phyloP scores from a whole-genome alignment of 1,140 invertebrate genomes.

The Scaptomyza montana region DNA sequence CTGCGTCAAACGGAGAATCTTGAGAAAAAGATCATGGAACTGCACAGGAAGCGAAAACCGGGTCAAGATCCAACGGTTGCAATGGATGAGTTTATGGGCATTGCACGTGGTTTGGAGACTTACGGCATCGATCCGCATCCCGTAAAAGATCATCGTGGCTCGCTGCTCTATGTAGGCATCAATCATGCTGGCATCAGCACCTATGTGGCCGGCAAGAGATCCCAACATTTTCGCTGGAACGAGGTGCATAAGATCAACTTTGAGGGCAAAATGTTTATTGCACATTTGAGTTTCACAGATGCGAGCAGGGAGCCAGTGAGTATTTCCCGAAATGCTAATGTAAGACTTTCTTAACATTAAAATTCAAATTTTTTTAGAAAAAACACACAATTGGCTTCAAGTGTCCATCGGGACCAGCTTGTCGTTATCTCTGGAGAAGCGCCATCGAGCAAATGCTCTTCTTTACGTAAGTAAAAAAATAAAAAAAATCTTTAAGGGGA shows the following conservation, averaged over 20 bases:
- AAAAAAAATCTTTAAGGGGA: too few species aligned
- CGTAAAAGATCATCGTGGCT: conserved; percentile 91
- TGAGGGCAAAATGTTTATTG: conserved; percentile 99
- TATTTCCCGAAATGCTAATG: background rate
- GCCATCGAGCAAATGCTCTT: conserved; percentile 98
- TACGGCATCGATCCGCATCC: conserved; percentile 99
- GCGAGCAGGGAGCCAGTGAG: conserved; percentile 83
- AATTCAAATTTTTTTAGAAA: conserved; percentile 87
- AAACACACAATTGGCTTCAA: conserved; percentile 98
- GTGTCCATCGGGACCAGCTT: conserved; percentile 94
- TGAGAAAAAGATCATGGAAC: conserved; percentile 95
- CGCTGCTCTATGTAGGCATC: conserved; percentile 96
- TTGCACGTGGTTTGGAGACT: conserved; percentile 94
- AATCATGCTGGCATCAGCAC: conserved; percentile 97
- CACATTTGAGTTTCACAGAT: conserved; percentile 92
- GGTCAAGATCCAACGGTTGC: conserved; percentile 65
- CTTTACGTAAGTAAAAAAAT: conserved; percentile 92
- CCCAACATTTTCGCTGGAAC: conserved; percentile 97
- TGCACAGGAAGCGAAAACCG: conserved; percentile 90
- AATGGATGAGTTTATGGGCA: conserved; percentile 80
- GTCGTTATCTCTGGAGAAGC: conserved; percentile 97
- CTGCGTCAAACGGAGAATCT: conserved; percentile 95
- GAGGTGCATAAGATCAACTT: conserved; percentile 98
- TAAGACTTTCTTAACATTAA: background rate
- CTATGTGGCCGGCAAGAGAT: conserved; percentile 96